Evolutionary conservation across 2,797 vertebrate species (phyloP).

Genomic region (Lagorchestes hirsutus): DNA sequence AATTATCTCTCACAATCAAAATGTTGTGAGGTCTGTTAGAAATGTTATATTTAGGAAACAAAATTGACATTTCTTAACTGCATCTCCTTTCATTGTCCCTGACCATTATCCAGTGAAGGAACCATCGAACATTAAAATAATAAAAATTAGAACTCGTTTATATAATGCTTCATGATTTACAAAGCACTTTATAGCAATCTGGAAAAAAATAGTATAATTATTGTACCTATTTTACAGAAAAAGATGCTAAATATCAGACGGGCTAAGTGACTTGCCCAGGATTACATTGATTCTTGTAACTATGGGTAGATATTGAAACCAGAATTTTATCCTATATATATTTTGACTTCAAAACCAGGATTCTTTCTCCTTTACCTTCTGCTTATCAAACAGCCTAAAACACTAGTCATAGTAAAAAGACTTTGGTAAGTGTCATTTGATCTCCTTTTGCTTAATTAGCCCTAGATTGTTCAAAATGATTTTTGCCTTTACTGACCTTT

Average conservation of each 20-base stretch:
- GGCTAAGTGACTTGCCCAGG: not conserved
- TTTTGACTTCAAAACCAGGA: not conserved
- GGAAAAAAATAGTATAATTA: not conserved
- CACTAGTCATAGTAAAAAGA: not conserved
- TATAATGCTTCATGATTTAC: not conserved
- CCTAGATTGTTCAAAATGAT: not conserved
- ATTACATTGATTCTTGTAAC: not conserved
- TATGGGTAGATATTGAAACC: not conserved
- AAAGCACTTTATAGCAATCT: not conserved
- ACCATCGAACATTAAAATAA: not conserved
- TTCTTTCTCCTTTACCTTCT: not conserved
- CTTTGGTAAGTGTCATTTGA: not conserved
- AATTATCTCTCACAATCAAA: not conserved
- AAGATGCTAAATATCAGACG: not conserved
- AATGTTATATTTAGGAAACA: not conserved
- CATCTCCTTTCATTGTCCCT: conserved; percentile 13
- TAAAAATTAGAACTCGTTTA: not conserved
- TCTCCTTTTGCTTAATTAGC: not conserved
- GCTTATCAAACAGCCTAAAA: not conserved
- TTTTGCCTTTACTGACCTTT: not conserved
- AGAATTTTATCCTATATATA: not conserved
- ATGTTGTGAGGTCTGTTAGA: not conserved
- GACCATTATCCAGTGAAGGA: not conserved
- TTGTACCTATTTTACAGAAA: not conserved
- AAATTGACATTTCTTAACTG: not conserved